Evolutionary conservation across 2,797 vertebrate species (phyloP), one percentile per base, ranked within the genome.

Genomic region (Oryzias dopingdopingensis): DNA sequence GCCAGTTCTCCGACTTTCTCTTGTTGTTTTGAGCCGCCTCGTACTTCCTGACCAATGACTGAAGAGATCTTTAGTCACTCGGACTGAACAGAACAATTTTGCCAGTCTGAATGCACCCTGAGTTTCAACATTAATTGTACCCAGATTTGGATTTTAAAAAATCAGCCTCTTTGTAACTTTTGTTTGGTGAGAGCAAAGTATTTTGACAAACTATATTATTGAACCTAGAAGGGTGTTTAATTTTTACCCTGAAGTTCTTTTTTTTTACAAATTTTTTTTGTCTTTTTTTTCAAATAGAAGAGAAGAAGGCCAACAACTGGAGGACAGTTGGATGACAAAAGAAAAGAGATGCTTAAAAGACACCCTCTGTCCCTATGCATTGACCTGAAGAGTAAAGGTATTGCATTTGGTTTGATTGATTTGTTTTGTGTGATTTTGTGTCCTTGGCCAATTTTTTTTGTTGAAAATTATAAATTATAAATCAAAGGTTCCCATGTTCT

Each of bases 341-440:
- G 97, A 59, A 94, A 95, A 52, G 96, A 98, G 85, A 97, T 99
- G 96, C 88, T 99, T 43, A 98, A 96, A 80, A 88, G 91, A 0
- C 97, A 99, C 74, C 97, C 97, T 0, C 85, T 99, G 51, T 97
- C 94, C 0, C 93, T 99, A 61, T 92, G 93, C 37, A 55, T 98
- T 0, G 93, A 96, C 73, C 88, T 99, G 13, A 94, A 92, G 64
- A 97, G 96, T 88, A 99, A 98, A 94, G 97, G 97, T 98, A 81
- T 48, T 22, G 10, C 47, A 20, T 6, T 49, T 15, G 17, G 0
- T 7, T 20, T 26, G 12, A 14, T 26, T 45, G 45, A 47, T 37
- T 37, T 37, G 32, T 12, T 45, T 14, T 53, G 18, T 18, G 46
- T 20, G 18, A 53, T 2, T 52, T 42, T 14, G 18, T 47, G 4